Conservation (phyloP, 2,113 vertebrate genomes). For the Erinaceus europaeus region DNA sequence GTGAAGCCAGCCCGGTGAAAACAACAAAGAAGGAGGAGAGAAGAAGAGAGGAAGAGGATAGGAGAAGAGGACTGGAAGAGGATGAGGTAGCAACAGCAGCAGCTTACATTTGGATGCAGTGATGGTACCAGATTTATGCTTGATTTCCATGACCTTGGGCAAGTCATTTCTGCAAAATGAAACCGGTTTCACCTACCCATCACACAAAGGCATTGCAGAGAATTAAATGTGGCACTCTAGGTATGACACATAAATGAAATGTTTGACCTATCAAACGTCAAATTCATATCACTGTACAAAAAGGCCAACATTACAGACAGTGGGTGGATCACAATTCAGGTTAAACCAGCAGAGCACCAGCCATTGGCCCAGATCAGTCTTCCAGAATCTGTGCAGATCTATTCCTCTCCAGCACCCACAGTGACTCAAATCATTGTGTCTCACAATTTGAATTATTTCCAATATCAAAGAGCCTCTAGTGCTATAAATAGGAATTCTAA, state of each 20-base stretch:
- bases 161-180: background rate
- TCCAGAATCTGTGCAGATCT: background rate
- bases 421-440: background rate
- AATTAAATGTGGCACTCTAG: background rate
- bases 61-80: too few relatives aligned
- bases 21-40: too few relatives aligned
- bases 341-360: too few relatives aligned
- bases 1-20: too few relatives aligned
- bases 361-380: background rate
- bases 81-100: too few relatives aligned
- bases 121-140: background rate
- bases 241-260: background rate
- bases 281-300: background rate
- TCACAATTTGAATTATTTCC: background rate
- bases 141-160: background rate
- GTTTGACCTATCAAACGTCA: background rate
- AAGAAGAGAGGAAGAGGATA: too few relatives aligned
- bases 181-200: background rate
- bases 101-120: accelerated
- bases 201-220: background rate
- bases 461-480: background rate
- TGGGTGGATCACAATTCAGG: background rate
- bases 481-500: background rate
- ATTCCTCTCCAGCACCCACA: background rate
- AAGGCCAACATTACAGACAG: background rate